These are phyloP conservation scores for Mythimna ferrago DNA, from an alignment of 2,888 invertebrate genomes.

Conservation along the genomic window DNA sequence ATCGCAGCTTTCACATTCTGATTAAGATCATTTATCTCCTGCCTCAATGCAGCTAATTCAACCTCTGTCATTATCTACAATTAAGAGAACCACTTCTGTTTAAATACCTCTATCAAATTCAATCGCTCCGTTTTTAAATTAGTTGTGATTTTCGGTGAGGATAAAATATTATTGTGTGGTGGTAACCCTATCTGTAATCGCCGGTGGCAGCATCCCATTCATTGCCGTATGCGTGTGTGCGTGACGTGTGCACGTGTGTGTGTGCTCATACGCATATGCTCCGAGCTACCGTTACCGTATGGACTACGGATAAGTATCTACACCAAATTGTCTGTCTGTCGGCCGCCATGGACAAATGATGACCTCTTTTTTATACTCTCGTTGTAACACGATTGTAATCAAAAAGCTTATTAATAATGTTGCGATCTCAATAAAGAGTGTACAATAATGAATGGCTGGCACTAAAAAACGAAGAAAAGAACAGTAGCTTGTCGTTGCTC, in stretches of 20 bases:
- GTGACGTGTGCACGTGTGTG: slow-evolving; percentile 45
- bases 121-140: slow-evolving; percentile 64
- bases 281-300: slow-evolving; percentile 80
- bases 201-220: slow-evolving; percentile 85
- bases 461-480: slow-evolving; percentile 62
- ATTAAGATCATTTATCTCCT: slow-evolving; percentile 66
- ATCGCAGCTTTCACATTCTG: slow-evolving; percentile 73
- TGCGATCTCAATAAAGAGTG: slow-evolving; percentile 73
- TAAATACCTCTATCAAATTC: slow-evolving; percentile 63
- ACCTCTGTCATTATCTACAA: slow-evolving; percentile 58
- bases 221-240: slow-evolving; percentile 72
- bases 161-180: slow-evolving; percentile 63
- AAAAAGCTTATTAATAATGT: slow-evolving; percentile 74
- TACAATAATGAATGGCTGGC: slow-evolving; percentile 68
- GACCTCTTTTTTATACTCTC: slow-evolving; percentile 75
- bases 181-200: slow-evolving; percentile 80
- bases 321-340: slow-evolving; percentile 76
- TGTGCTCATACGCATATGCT: slow-evolving; percentile 67
- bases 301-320: slow-evolving; percentile 73
- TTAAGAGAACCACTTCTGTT: slow-evolving; percentile 54
- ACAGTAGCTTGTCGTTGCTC: slow-evolving; percentile 59
- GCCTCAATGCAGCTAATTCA: slow-evolving; percentile 63
- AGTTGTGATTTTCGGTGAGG: slow-evolving; percentile 63
- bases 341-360: slow-evolving; percentile 75
- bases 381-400: slow-evolving; percentile 76